phyloP scores from a whole-genome alignment of 2,888 invertebrate species.

The Caprella mutica region DNA sequence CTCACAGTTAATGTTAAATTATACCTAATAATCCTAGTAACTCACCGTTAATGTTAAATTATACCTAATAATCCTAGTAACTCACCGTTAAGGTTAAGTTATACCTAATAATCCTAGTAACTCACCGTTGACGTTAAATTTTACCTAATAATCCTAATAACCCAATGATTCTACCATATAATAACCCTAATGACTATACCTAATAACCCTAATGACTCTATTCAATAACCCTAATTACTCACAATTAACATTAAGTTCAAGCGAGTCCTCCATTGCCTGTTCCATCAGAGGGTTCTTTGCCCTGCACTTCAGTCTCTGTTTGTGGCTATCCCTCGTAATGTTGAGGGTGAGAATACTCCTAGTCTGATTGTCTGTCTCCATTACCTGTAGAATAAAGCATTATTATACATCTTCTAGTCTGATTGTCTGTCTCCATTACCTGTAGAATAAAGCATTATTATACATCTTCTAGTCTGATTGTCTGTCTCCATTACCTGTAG shows the following conservation, averaged over 20 bases:
- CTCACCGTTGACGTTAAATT: too few species aligned
- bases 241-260: slow-evolving; percentile 80
- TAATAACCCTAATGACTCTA: too few species aligned
- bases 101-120: too few species aligned
- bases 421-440: slow-evolving; percentile 23
- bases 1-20: too few species aligned
- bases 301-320: slow-evolving; percentile 67
- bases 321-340: slow-evolving; percentile 63
- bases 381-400: slow-evolving; percentile 10
- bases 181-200: too few species aligned
- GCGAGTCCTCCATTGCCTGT: slow-evolving; percentile 65
- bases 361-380: slow-evolving; percentile 43
- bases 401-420: slow-evolving; percentile 58
- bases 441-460: background rate
- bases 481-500: slow-evolving; percentile 19
- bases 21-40: too few species aligned
- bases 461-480: slow-evolving; percentile 58
- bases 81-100: too few species aligned
- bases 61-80: too few species aligned
- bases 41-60: too few species aligned
- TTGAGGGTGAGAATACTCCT: slow-evolving; percentile 67
- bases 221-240: too few species aligned
- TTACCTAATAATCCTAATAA: too few species aligned
- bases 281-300: slow-evolving; percentile 71
- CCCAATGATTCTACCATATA: too few species aligned